Conservation (phyloP, 2,797 vertebrate genomes). For the Pseudomugil tenellus region DNA sequence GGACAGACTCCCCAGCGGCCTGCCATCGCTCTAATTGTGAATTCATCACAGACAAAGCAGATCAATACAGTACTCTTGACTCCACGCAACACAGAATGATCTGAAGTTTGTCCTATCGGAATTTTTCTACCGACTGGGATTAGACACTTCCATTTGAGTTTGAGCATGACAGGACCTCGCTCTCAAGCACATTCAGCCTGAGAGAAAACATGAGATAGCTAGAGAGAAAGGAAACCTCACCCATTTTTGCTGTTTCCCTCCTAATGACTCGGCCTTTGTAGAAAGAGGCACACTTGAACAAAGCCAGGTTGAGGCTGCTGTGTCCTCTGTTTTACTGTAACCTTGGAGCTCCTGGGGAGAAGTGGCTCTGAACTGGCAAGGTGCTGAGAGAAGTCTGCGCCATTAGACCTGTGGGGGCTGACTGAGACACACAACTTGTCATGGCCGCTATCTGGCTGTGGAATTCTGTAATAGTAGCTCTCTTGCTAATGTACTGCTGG, state of each 20-base stretch:
- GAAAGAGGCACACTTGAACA: conserved; percentile 20
- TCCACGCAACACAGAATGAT: conserved; percentile 65
- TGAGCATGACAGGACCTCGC: conserved; percentile 50
- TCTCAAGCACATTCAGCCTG: conserved; percentile 37
- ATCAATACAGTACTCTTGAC: conserved; percentile 79
- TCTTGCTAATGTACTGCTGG: conserved; percentile 74
- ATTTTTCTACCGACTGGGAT: conserved; percentile 74
- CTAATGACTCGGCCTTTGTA: conserved; percentile 63
- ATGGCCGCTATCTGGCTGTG: conserved; percentile 45
- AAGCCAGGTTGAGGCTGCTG: conserved; percentile 20
- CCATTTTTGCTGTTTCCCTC: conserved; percentile 27
- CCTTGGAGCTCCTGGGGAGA: conserved; percentile 72
- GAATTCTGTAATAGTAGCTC: conserved; percentile 66
- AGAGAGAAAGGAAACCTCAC: conserved; percentile 23
- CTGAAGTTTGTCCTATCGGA: conserved; percentile 80
- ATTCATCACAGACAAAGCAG: conserved; percentile 79
- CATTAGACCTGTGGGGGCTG: conserved; percentile 71
- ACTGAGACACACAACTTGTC: conserved; percentile 59
- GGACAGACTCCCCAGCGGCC: conserved; percentile 71
- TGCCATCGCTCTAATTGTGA: conserved; percentile 78
- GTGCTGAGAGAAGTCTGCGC: conserved; percentile 54
- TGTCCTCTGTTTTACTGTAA: conserved; percentile 72
- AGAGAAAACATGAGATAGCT: conserved; percentile 26
- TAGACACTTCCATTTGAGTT: conserved; percentile 71
- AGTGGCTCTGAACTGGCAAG: conserved; percentile 54